Evolutionary conservation across 2,113 vertebrate species (phyloP), one percentile per base, ranked within the genome.

Genomic region (Carlito syrichta): DNA sequence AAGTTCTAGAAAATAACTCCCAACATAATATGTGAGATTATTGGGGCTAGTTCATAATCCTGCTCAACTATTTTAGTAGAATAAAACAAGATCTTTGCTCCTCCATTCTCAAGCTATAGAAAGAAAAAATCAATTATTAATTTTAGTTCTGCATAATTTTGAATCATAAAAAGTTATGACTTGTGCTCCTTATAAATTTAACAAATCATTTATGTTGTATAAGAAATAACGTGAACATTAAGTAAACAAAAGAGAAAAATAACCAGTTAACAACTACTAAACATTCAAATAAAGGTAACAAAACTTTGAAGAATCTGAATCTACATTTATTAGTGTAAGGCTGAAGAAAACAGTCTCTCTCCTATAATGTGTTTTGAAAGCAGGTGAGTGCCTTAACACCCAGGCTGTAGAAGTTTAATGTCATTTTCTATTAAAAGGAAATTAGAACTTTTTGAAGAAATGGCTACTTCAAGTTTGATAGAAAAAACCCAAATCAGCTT

Each of bases 61-160:
- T 79, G 25, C 3, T 48, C 48, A 76, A 50, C 43, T n/a, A 83
- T 89, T 88, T 82, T 89, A 86, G 35, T 82, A 32, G 74, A 62
- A 54, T 69, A 38, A 74, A 66, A 43, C 40, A 45, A 69, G 3
- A 63, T 85, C 48, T 86, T 60, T 87, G 12, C 7, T 84, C 14
- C 27, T 73, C 48, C 2, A 68, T 79, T 69, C 23, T 73, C 30
- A 93, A 92, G 56, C 43, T 69, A 8, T 54, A 52, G n/a, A 40
- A 66, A 60, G 79, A 60, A 92, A 87, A 88, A 86, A n/a, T 17
- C 6, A 73, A 10, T 38, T 62, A 3, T 88, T 52, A n/a, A 54
- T 93, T 96, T 91, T 76, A 81, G 38, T 88, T 87, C 90, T 1
- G 69, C 66, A 4, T 69, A 66, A 32, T 71, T 95, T 86, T 83